Percentiles rank a stretch among this genome's conserved stretches.
These are phyloP conservation scores for Urocitellus parryii DNA, from an alignment of 2,113 vertebrate species.

Conservation along the genomic window DNA sequence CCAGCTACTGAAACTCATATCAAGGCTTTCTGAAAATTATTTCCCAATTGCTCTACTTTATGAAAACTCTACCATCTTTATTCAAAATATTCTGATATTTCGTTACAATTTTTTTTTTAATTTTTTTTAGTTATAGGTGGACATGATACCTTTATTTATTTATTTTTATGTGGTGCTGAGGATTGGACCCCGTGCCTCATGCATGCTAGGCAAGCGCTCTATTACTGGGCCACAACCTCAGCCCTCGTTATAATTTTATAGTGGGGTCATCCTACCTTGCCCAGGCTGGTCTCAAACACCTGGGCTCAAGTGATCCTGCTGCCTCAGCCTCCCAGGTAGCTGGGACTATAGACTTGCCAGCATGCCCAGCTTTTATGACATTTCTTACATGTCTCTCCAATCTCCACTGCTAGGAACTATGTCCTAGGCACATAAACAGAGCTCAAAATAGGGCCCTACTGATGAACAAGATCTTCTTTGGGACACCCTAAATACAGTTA, in stretches of 20 bases:
- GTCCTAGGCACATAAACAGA: background rate
- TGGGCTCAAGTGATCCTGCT: background rate
- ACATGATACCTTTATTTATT: too few relatives aligned
- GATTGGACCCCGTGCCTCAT: too few relatives aligned
- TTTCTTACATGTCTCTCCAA: background rate
- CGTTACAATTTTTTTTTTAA: too few relatives aligned
- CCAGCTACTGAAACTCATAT: background rate
- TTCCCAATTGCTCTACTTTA: background rate
- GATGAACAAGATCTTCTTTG: constrained; percentile 12
- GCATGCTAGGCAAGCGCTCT: too few relatives aligned
- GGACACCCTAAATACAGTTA: background rate
- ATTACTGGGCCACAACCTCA: too few relatives aligned
- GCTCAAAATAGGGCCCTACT: background rate
- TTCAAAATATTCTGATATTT: background rate
- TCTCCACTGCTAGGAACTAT: background rate
- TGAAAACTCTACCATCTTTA: background rate
- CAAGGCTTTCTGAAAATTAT: constrained; percentile 29
- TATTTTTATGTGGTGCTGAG: too few relatives aligned
- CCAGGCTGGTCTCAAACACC: background rate
- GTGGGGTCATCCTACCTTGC: background rate
- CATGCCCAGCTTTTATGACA: background rate
- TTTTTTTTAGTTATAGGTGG: background rate
- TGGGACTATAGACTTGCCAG: background rate
- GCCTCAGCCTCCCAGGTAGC: background rate
- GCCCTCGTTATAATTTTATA: too few relatives aligned